Percentiles rank a stretch among this genome's conserved stretches.
These are phyloP conservation scores for Melinaea marsaeus DNA, from an alignment of 2,888 invertebrate genomes.

Conservation along the genomic window DNA sequence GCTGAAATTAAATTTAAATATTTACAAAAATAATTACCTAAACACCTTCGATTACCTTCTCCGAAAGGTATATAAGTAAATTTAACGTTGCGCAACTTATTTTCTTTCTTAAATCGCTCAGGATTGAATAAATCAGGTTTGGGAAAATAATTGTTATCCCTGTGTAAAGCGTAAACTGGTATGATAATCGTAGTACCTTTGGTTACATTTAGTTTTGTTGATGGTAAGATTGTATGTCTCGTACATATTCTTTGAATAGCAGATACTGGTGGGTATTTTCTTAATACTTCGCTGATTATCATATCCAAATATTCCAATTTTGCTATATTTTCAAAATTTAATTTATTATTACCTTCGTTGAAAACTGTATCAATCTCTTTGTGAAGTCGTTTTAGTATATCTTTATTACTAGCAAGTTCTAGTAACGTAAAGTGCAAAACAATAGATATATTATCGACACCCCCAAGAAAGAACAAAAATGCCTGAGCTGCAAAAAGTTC, in stretches of 20 bases:
- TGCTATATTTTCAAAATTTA: constrained; percentile 48
- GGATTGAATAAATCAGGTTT: constrained; percentile 41
- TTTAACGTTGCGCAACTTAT: constrained; percentile 40
- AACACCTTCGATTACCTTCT: constrained; percentile 70
- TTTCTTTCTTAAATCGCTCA: constrained; percentile 39
- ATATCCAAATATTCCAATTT: constrained; percentile 54
- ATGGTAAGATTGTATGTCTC: constrained; percentile 45
- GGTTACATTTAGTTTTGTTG: constrained; percentile 41
- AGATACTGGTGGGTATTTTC: constrained; percentile 63
- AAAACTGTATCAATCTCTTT: constrained; percentile 48
- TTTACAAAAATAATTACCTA: constrained; percentile 54
- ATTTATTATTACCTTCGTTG: constrained; percentile 39
- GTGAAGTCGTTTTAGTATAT: constrained; percentile 47
- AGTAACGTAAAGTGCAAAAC: constrained; percentile 49
- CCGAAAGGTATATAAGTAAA: constrained; percentile 70
- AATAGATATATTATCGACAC: constrained; percentile 60
- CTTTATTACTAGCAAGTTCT: constrained; percentile 49
- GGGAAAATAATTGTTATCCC: constrained; percentile 53
- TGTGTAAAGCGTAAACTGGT: constrained; percentile 38
- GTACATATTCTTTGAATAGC: constrained; percentile 50
- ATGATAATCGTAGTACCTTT: constrained; percentile 37
- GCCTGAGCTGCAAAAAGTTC: constrained; percentile 60
- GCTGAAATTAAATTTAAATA: neutral
- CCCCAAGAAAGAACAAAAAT: constrained; percentile 64
- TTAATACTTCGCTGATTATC: constrained; percentile 59